Evolutionary conservation across 2,797 vertebrate genomes (phyloP).

Genomic region (Microctenopoma stevenorrisi): DNA sequence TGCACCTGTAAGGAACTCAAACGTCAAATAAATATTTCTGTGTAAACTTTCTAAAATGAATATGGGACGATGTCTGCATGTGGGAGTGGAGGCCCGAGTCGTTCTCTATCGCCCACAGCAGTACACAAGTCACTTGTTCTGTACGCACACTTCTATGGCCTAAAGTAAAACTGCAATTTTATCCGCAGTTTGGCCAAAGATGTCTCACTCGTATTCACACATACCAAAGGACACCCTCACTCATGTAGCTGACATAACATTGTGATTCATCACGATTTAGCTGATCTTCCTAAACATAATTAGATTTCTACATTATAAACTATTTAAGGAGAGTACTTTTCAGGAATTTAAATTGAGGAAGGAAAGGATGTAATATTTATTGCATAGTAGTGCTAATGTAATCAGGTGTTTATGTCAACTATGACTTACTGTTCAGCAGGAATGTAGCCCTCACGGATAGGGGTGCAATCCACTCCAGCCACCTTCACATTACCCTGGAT

Average conservation of each 20-base stretch:
- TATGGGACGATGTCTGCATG: constrained; percentile 1
- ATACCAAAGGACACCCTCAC: constrained; percentile 7
- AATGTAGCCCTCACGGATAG: constrained; percentile 93
- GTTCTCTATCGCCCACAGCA: constrained; percentile 13
- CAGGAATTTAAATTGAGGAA: constrained; percentile 15
- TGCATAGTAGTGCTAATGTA: not conserved
- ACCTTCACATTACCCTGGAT: constrained; percentile 93
- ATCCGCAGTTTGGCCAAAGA: constrained; percentile 8
- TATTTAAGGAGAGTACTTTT: not conserved
- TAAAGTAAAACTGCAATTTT: constrained; percentile 21
- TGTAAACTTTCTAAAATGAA: constrained; percentile 52
- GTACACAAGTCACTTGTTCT: constrained; percentile 3
- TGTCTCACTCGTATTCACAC: not conserved
- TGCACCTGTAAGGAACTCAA: constrained; percentile 60
- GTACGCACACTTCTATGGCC: constrained; percentile 7
- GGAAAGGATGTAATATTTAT: not conserved
- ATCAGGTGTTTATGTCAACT: not conserved
- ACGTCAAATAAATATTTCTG: constrained; percentile 64
- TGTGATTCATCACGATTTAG: constrained; percentile 10
- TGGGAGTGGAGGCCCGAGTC: constrained; percentile 9
- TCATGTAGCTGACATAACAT: constrained; percentile 16
- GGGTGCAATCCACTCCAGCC: constrained; percentile 95
- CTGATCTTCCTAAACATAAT: constrained; percentile 9
- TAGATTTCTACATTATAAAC: not conserved
- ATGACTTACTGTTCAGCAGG: constrained; percentile 96